Evolutionary conservation across 2,888 invertebrate genomes (phyloP).

Genomic region (Thecophora atra): DNA sequence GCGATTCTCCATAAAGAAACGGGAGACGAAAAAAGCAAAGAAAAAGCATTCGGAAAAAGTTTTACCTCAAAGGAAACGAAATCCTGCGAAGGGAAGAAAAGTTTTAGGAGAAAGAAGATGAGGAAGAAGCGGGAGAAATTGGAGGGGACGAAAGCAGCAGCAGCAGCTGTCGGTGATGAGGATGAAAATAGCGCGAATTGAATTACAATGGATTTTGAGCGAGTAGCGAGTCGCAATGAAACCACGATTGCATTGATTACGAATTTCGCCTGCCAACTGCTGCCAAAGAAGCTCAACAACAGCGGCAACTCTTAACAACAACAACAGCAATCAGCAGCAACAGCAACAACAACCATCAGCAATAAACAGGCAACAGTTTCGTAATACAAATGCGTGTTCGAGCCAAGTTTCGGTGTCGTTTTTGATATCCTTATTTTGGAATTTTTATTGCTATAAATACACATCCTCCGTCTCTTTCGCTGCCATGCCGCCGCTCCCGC

Average conservation of each 20-base stretch:
- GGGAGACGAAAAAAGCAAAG: not conserved
- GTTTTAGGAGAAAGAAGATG: not conserved
- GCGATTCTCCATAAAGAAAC: not conserved
- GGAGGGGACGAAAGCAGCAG: not conserved
- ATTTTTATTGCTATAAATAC: not conserved
- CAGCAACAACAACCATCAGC: not conserved
- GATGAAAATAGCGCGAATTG: slow-evolving; percentile 33
- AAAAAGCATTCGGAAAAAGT: slow-evolving; percentile 5
- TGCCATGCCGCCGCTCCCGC: not conserved
- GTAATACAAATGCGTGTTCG: slow-evolving; percentile 16
- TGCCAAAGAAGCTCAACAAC: not conserved
- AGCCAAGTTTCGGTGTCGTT: not conserved
- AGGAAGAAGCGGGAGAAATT: not conserved
- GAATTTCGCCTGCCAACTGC: slow-evolving; percentile 18
- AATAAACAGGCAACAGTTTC: slow-evolving; percentile 14
- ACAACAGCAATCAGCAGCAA: slow-evolving; percentile 14
- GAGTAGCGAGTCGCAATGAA: slow-evolving; percentile 29
- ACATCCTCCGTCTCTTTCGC: not conserved
- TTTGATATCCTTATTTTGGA: slow-evolving; percentile 11
- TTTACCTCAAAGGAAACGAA: slow-evolving; percentile 5
- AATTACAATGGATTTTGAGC: slow-evolving; percentile 35
- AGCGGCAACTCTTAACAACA: slow-evolving; percentile 18
- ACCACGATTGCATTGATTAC: slow-evolving; percentile 35
- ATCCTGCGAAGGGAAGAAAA: not conserved
- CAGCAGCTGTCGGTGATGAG: not conserved